These are phyloP conservation scores for Tetraodon nigroviridis DNA, from an alignment of 2,113 vertebrate genomes.

Conservation along the genomic window DNA sequence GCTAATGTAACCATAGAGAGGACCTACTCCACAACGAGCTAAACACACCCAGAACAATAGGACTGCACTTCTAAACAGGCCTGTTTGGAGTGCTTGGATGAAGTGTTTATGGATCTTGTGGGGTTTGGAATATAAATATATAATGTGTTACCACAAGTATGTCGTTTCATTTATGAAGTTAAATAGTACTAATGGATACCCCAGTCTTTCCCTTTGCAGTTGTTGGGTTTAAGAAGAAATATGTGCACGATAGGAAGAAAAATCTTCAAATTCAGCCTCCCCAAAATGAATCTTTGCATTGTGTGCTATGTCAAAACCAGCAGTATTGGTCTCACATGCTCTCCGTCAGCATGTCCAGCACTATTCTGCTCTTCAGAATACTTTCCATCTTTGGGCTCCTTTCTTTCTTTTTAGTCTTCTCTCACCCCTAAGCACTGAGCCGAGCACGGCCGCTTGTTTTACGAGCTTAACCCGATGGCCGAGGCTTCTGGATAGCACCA, in stretches of 20 bases:
- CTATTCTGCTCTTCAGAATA: too few species aligned
- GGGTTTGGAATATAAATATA: too few species aligned
- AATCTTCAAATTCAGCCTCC: background rate
- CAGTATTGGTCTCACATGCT: too few species aligned
- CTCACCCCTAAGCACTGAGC: too few species aligned
- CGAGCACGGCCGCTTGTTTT: too few species aligned
- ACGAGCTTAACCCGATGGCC: too few species aligned
- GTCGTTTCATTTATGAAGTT: background rate
- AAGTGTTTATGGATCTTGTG: background rate
- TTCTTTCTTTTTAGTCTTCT: too few species aligned
- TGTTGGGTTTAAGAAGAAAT: background rate
- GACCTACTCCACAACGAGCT: slow-evolving; percentile 8
- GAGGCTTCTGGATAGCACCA: too few species aligned
- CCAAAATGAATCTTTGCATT: background rate
- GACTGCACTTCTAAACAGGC: slow-evolving; percentile 1
- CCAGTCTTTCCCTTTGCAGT: background rate
- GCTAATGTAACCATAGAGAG: slow-evolving; percentile 33
- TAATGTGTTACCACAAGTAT: background rate
- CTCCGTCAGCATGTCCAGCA: too few species aligned
- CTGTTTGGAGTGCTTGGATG: background rate
- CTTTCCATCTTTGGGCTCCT: too few species aligned
- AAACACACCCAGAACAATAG: background rate
- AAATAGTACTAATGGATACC: background rate
- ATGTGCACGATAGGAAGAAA: background rate
- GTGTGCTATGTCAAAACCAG: background rate